phyloP scores from a whole-genome alignment of 2,113 vertebrate species.

The Phyllopteryx taeniolatus region DNA sequence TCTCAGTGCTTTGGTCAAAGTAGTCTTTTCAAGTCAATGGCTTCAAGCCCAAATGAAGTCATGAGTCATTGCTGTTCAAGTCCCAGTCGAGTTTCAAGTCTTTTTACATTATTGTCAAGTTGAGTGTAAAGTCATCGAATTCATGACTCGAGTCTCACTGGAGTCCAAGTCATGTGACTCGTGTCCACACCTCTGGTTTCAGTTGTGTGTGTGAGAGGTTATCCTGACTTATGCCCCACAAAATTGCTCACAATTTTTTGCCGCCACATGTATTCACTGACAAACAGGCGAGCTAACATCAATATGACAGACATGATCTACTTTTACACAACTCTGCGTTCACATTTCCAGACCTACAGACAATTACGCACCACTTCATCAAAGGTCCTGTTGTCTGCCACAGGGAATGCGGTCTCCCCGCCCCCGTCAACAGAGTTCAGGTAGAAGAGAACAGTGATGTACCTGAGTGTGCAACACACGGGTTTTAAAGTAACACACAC shows the following conservation, averaged over 20 bases:
- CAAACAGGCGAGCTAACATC: constrained; percentile 38
- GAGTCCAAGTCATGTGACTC: too few relatives aligned
- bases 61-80: too few relatives aligned
- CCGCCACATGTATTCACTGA: constrained; percentile 18
- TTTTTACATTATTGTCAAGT: too few relatives aligned
- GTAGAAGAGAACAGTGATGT: constrained; percentile 97
- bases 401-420: constrained; percentile 95
- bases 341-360: constrained; percentile 32
- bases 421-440: constrained; percentile 97
- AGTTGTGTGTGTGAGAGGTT: too few relatives aligned
- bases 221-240: background rate
- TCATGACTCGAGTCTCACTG: too few relatives aligned
- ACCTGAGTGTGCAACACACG: constrained; percentile 78
- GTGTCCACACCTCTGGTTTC: too few relatives aligned
- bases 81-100: too few relatives aligned
- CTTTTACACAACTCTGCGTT: constrained; percentile 24
- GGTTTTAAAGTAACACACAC: constrained; percentile 54
- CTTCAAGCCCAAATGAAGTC: too few relatives aligned
- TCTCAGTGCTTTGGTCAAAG: too few relatives aligned
- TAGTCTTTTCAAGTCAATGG: too few relatives aligned
- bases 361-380: constrained; percentile 86
- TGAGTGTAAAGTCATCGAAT: too few relatives aligned
- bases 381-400: constrained; percentile 97
- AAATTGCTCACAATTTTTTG: background rate
- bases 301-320: constrained; percentile 37